Conservation (phyloP, 2,888 invertebrate species). For the Watsonalla binaria region DNA sequence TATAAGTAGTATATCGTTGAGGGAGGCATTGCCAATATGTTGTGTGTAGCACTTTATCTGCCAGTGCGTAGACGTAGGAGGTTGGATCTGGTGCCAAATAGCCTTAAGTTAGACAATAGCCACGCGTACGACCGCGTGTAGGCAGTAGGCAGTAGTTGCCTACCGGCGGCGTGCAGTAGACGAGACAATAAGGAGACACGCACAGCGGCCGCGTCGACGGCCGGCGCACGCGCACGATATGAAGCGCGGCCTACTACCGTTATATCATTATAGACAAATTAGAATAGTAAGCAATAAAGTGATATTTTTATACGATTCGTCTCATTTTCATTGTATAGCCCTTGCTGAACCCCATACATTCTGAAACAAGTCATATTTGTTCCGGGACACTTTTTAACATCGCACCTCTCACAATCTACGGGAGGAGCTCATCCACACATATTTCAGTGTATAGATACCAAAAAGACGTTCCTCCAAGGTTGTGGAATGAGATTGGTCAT, state of each 20-base stretch:
- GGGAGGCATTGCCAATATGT: constrained; percentile 9
- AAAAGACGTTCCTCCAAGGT: too few species aligned
- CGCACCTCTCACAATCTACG: too few species aligned
- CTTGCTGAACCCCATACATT: not conserved
- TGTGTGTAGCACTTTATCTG: constrained; percentile 9
- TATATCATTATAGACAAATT: too few species aligned
- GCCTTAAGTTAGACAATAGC: constrained; percentile 14
- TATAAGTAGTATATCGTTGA: too few species aligned
- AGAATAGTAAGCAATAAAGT: constrained; percentile 48
- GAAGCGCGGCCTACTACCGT: too few species aligned
- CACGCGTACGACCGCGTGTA: constrained; percentile 2
- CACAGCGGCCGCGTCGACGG: constrained; percentile 14
- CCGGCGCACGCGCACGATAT: too few species aligned
- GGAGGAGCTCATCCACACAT: too few species aligned
- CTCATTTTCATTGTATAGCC: constrained; percentile 13
- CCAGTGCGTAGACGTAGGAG: constrained; percentile 10
- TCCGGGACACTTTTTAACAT: too few species aligned
- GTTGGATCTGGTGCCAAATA: constrained; percentile 44
- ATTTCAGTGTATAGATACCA: too few species aligned
- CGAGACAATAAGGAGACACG: constrained; percentile 22
- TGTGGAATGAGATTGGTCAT: too few species aligned
- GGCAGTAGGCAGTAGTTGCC: constrained; percentile 14
- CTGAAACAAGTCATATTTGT: too few species aligned
- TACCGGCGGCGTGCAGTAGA: not conserved
- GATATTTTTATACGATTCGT: constrained; percentile 46